Evolutionary conservation across 2,113 vertebrate species (phyloP).

Genomic region (Sarotherodon lohbergeri): DNA sequence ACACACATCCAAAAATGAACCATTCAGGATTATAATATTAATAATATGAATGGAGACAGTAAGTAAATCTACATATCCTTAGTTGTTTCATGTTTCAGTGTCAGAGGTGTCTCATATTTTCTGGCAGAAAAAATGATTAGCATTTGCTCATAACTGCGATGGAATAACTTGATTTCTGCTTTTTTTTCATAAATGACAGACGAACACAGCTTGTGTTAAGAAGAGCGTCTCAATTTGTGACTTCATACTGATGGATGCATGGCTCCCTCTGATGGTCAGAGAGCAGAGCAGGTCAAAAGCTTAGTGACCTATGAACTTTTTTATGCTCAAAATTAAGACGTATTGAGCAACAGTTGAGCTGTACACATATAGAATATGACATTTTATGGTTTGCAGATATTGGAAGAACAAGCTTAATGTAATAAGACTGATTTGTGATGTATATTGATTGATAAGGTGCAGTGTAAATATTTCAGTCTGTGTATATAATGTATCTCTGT

Average conservation of each 20-base stretch:
- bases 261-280: slow-evolving; percentile 32
- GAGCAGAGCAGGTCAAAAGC: not conserved
- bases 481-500: fast-evolving
- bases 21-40: not conserved
- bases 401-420: not conserved
- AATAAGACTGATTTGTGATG: not conserved
- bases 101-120: not conserved
- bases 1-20: fast-evolving
- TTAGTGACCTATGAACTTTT: not conserved
- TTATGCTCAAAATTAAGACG: not conserved
- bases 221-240: not conserved
- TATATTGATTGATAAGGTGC: not conserved
- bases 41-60: fast-evolving
- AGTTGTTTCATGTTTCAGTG: not conserved
- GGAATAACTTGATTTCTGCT: not conserved
- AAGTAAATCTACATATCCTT: not conserved
- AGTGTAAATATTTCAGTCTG: fast-evolving
- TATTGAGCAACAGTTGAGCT: not conserved
- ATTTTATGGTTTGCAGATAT: not conserved
- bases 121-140: fast-evolving
- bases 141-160: fast-evolving
- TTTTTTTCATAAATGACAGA: not conserved
- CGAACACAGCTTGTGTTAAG: not conserved
- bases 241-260: not conserved
- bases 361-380: not conserved